Base-by-base conservation (phyloP, 2,797 vertebrate genomes). In the Nasua narica region DNA sequence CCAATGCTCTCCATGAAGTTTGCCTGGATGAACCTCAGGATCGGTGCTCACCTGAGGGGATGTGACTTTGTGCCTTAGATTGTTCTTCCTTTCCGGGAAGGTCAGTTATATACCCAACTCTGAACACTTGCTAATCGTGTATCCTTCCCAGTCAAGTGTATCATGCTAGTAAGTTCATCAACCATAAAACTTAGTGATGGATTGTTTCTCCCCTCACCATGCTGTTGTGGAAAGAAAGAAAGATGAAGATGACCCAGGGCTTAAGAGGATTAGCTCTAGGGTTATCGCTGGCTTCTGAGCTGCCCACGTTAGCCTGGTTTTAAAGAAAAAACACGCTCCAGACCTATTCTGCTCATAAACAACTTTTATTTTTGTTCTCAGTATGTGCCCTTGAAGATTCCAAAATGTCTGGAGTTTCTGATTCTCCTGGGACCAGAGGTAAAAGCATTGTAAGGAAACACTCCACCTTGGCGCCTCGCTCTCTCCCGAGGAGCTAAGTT, bases 341-440 rank as follows among this genome's bases (percentile, higher is more conserved):
- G 94, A 83, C 82, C 29, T 0, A 21, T 83, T 97, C 97, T 97
- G 94, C 97, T 98, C 98, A 98, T 98, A 96, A 98, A 98, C 97
- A 94, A 96, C 60, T 97, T 98, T 99, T 97, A 98, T 98, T 99
- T 98, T 98, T 97, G 98, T 98, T 98, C 97, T 98, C 97, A 97
- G 97, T 97, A 98, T 98, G 98, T 98, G 98, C 98, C 98, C 98
- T 98, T 99, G 97, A 98, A 97, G 96, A 98, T 98, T 98, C 95
- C 97, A 97, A 96, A 96, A 92, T 54, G 95, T 77, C 96, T 97
- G 98, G 96, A 98, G 97, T 96, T 98, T 94, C 95, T 77, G 37
- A 93, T 98, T 95, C 96, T 98, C 98, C 96, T 97, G 86, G 94
- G 98, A 98, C 97, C 98, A 97, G 94, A 98, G 95, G 98, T 82